phyloP scores from a whole-genome alignment of 1,140 invertebrate genomes.

The Nasonia giraulti region DNA sequence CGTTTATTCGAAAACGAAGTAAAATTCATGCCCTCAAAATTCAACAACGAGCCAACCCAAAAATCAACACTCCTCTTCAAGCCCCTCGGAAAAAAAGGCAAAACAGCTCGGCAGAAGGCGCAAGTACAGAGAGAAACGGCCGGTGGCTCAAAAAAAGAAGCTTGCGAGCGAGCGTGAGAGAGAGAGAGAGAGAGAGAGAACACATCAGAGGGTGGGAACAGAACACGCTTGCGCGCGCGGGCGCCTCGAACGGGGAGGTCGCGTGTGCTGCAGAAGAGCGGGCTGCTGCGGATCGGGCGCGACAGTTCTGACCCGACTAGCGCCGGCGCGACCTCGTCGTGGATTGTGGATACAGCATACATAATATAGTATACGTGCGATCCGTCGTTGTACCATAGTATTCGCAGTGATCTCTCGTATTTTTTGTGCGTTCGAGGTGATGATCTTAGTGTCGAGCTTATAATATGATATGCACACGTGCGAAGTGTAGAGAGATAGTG shows the following conservation, averaged over 20 bases:
- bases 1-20: not conserved
- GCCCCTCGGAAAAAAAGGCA: constrained; percentile 1
- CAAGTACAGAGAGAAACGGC: constrained; percentile 40
- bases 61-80: not conserved
- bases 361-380: constrained; percentile 4
- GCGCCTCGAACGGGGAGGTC: constrained; percentile 55
- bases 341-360: not conserved
- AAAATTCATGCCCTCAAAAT: not conserved
- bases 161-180: constrained; percentile 18
- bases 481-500: no score
- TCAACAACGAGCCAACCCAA: not conserved
- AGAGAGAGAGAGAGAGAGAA: constrained; percentile 52
- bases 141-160: constrained; percentile 2
- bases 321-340: constrained; percentile 65
- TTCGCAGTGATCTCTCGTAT: not conserved
- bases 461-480: no score
- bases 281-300: constrained; percentile 74
- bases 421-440: not conserved
- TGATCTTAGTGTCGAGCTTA: not conserved
- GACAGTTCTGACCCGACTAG: constrained; percentile 72
- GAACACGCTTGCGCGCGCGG: not conserved
- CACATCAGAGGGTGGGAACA: not conserved
- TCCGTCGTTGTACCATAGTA: constrained; percentile 34
- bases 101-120: not conserved
- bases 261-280: constrained; percentile 66